These are phyloP conservation scores for Pagetopsis macropterus DNA, from an alignment of 2,797 vertebrate species.

Conservation along the genomic window DNA sequence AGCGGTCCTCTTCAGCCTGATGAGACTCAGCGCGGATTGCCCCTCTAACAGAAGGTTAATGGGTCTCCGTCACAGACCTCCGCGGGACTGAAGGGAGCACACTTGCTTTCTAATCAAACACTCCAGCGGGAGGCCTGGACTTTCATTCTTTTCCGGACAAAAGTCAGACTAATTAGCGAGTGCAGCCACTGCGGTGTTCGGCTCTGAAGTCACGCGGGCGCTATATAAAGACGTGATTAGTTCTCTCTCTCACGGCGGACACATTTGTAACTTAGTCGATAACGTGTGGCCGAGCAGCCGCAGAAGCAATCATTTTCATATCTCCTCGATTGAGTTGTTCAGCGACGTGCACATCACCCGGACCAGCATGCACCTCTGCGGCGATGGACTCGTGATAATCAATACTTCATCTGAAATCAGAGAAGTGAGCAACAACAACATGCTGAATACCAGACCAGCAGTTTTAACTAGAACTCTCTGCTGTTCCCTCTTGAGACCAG, in stretches of 20 bases:
- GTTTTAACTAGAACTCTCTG: conserved; percentile 6
- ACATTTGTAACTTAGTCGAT: conserved; percentile 46
- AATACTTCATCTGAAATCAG: conserved; percentile 52
- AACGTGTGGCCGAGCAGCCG: conserved; percentile 30
- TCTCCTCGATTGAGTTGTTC: conserved; percentile 21
- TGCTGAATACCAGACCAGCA: conserved; percentile 49
- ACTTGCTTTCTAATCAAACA: conserved; percentile 54
- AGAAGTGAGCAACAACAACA: conserved; percentile 23
- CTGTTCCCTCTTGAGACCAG: neutral
- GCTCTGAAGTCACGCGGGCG: conserved; percentile 27
- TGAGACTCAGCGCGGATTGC: conserved; percentile 30
- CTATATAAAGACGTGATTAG: conserved; percentile 60
- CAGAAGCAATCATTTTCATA: conserved; percentile 36
- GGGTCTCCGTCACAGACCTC: conserved; percentile 39
- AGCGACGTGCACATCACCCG: neutral
- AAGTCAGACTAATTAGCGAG: conserved; percentile 41
- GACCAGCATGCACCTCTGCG: neutral
- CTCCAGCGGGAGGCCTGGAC: conserved; percentile 43
- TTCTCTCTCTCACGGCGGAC: conserved; percentile 48
- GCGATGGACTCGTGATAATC: conserved; percentile 33
- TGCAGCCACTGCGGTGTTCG: conserved; percentile 22
- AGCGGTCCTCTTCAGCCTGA: conserved; percentile 38
- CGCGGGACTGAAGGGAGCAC: conserved; percentile 30
- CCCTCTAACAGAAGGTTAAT: neutral
- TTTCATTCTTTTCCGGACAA: conserved; percentile 44